Base-by-base conservation (phyloP, 2,113 vertebrate genomes). In the Cinclus cinclus region DNA sequence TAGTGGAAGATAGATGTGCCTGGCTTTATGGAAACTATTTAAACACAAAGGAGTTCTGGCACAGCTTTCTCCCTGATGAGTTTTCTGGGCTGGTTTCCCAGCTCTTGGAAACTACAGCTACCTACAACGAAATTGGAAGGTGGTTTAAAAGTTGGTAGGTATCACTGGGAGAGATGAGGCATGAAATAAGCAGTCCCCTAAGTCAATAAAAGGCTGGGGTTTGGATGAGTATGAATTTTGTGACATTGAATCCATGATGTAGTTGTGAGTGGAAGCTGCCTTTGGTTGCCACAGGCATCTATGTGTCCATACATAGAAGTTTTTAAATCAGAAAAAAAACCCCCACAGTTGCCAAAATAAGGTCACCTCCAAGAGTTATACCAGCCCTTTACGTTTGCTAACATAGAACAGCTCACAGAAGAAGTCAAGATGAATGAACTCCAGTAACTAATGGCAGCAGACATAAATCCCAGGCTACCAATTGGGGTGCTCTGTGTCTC, bases 21-120 rank as follows among this genome's bases (percentile, higher is more conserved):
- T 89, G 60, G 53, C 44, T 95, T 87, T 87, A 84, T 79, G 63
- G 50, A 68, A 41, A 33, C 49, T 73, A 63, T 83, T 82, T 79
- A 90, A 92, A 67, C 42, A 86, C 53, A 58, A 83, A 83, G 18
- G 50, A 86, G 75, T 87, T 92, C 81, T 89, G 77, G 83, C 69
- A 76, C 3, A 8, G 73, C 42, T 59, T 64, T 80, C 63, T 89
- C 55, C 63, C 44, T 81, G 35, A 24, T 67, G 49, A 75, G 24
- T 76, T 62, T 76, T 79, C 65, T 76, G 87, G 79, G 82, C 70
- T 4, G 5, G 17, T 53, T 95, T 86, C 67, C 67, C 74, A 84
- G 67, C 31, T 87, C 89, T 69, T 4, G 5, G 74, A 50, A 87
- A 67, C 47, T 59, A 46, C 52, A 59, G 60, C 50, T 64, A 52